Evolutionary conservation across 2,113 vertebrate genomes (phyloP).

Genomic region (Corythaeola cristata): DNA sequence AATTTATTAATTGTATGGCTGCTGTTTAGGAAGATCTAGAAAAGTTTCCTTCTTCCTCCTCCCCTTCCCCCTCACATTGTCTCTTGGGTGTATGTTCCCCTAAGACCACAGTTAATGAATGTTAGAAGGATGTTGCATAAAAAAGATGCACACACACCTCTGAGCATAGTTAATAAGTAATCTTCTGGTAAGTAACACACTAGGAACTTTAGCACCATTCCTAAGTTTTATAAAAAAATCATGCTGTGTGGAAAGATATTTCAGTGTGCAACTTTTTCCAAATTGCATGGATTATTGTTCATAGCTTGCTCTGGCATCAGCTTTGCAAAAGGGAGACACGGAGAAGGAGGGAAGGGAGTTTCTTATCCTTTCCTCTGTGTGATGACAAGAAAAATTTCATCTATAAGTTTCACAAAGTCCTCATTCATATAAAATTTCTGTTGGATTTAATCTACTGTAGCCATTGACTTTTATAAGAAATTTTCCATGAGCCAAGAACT

Average conservation of each 20-base stretch:
- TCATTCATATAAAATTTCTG: not conserved
- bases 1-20: not conserved
- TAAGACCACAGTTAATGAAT: not conserved
- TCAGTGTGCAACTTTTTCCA: not conserved
- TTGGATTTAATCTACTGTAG: not conserved
- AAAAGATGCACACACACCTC: accelerated
- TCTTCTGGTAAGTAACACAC: not conserved
- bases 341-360: not conserved
- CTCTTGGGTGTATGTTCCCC: not conserved
- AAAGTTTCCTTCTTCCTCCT: not conserved
- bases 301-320: not conserved
- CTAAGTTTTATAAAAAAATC: not conserved
- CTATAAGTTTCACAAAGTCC: not conserved
- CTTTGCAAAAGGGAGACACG: not conserved
- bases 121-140: not conserved
- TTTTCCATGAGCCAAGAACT: not conserved
- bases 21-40: not conserved
- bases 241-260: not conserved
- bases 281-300: not conserved
- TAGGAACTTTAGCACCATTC: not conserved
- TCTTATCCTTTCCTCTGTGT: not conserved
- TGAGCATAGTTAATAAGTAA: not conserved
- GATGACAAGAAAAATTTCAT: not conserved
- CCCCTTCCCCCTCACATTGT: not conserved
- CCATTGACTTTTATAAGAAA: not conserved